Evolutionary conservation across 1,140 invertebrate genomes (phyloP), one percentile per base, ranked within the genome.

Genomic region (Holotrichia oblita): DNA sequence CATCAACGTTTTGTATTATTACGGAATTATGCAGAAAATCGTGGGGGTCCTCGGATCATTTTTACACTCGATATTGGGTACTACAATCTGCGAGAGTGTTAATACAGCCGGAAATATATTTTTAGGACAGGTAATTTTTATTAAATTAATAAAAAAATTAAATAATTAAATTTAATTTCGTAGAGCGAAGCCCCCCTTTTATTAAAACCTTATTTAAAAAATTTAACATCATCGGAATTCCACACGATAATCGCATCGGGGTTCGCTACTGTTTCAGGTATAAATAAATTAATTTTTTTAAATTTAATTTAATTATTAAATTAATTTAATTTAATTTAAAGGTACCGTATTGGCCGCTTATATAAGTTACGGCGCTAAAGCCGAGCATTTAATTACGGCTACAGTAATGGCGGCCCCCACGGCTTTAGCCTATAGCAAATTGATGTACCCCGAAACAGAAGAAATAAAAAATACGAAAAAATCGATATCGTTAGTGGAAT

Each of bases 371-470:
- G 97, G 97, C 2, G 96, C 97, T 6, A 91, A 94, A 79, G 90
- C 95, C 0, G 90, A 92, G 0, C 93, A 96, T 87, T 86, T 96
- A 20, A 92, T 99, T 72, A 96, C 96, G 0, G 96, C 98, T 0
- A 96, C 95, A 64, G 92, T 99, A 0, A 99, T 99, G 97, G 95
- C 96, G 0, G 97, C 97, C 0, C 97, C 98, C 0, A 96, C 96
- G 27, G 93, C 97, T 0, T 87, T 99, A 4, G 95, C 94, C 82
- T 94, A 92, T 79, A 92, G 96, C 0, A 99, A 99, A 87, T 87
- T 99, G 6, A 90, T 98, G 81, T 95, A 95, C 88, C 98, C 98
- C 0, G 98, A 99, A 89, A 95, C 92, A 0, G 92, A 95, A 83
- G 88, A 92, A 76, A 93, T 93, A 3, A 87, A 91, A 79, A 94